Percentiles rank a stretch among this genome's conserved stretches.
Conservation (phyloP, 2,888 invertebrate species). For the Arge pagana region DNA sequence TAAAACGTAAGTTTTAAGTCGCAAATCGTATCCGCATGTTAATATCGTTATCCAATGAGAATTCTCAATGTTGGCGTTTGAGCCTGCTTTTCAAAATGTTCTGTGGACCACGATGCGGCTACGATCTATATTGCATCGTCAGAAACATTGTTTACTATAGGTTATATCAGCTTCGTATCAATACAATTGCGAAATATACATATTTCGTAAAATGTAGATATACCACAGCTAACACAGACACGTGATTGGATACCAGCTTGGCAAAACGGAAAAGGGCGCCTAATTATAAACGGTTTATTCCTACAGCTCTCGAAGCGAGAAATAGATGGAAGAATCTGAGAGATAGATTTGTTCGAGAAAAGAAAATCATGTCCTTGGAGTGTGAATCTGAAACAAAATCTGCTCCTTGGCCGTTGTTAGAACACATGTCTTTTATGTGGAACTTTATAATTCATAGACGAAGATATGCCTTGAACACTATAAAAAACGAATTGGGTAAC, state of each 20-base stretch:
- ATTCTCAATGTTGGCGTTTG: too few relatives aligned
- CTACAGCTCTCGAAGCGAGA: slow-evolving; percentile 15
- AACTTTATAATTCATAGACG: slow-evolving; percentile 20
- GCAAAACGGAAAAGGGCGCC: too few relatives aligned
- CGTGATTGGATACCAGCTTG: too few relatives aligned
- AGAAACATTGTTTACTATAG: neutral
- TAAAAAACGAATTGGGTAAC: slow-evolving; percentile 13
- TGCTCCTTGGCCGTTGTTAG: slow-evolving; percentile 16
- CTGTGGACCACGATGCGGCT: too few relatives aligned
- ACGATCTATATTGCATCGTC: neutral
- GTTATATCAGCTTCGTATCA: neutral
- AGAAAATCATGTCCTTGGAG: slow-evolving; percentile 18
- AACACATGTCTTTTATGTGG: slow-evolving; percentile 23
- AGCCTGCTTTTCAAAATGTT: too few relatives aligned
- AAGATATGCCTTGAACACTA: slow-evolving; percentile 11
- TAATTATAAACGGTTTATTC: too few relatives aligned
- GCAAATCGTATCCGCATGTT: slow-evolving; percentile 5
- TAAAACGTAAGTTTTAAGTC: slow-evolving; percentile 20
- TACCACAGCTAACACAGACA: too few relatives aligned
- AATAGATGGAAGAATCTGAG: slow-evolving; percentile 21
- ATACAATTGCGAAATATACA: neutral
- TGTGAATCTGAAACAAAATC: slow-evolving; percentile 6
- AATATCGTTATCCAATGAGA: too few relatives aligned
- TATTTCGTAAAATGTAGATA: too few relatives aligned
- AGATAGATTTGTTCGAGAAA: slow-evolving; percentile 21